A percentile compares a stretch with the other conserved stretches of the same genome.
phyloP scores from a whole-genome alignment of 2,888 invertebrate genomes.

The Synanthedon formicaeformis region DNA sequence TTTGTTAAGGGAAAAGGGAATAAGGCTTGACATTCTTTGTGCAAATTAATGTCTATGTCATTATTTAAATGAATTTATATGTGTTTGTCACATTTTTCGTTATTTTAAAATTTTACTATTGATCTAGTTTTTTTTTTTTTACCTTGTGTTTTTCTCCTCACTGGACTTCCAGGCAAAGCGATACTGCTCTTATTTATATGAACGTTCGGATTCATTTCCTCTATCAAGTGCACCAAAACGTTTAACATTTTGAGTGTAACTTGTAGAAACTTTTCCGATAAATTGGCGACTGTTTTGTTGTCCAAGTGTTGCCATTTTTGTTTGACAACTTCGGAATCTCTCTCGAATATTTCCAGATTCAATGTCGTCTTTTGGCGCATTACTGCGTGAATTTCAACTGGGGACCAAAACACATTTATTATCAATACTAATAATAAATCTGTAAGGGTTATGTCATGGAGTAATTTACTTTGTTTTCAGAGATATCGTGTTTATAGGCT shows the following conservation, averaged over 20 bases:
- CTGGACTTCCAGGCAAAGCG: conserved; percentile 70
- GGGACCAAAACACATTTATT: too few species aligned
- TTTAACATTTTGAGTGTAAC: conserved; percentile 80
- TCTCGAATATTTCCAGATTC: conserved; percentile 51
- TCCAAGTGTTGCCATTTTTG: conserved; percentile 59
- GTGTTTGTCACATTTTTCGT: neutral
- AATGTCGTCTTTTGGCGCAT: conserved; percentile 40
- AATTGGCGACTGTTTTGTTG: conserved; percentile 45
- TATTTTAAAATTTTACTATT: neutral
- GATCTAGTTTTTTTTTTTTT: neutral
- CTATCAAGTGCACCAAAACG: conserved; percentile 80
- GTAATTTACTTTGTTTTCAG: too few species aligned
- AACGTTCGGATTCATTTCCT: conserved; percentile 73
- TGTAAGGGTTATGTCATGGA: too few species aligned
- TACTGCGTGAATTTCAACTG: conserved; percentile 59
- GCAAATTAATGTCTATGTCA: too few species aligned
- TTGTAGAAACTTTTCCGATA: conserved; percentile 74
- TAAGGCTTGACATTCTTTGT: too few species aligned
- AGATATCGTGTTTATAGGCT: too few species aligned
- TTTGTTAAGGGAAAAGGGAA: too few species aligned
- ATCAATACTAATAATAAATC: too few species aligned
- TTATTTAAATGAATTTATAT: too few species aligned
- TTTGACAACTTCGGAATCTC: conserved; percentile 33
- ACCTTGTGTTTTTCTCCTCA: conserved; percentile 59
- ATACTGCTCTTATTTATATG: conserved; percentile 59